These are phyloP conservation scores for Phylloscopus trochiloides DNA, from an alignment of 2,113 vertebrate genomes.

Conservation along the genomic window DNA sequence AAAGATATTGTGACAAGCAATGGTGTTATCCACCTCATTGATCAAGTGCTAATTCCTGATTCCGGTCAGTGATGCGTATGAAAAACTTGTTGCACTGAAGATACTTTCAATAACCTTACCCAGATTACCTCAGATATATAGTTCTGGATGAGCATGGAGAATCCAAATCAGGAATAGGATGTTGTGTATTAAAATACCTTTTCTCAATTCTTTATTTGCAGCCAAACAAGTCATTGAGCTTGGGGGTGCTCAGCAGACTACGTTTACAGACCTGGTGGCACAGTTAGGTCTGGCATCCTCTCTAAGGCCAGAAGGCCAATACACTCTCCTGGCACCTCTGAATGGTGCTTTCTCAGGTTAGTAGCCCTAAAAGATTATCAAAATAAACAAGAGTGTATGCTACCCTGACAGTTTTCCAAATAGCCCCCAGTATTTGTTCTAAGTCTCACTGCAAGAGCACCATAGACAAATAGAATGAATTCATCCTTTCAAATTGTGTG, in stretches of 20 bases:
- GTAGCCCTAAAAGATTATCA: conserved; percentile 3
- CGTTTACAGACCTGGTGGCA: conserved; percentile 86
- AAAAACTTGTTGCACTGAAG: not conserved
- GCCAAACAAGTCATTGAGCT: conserved; percentile 95
- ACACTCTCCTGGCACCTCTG: conserved; percentile 89
- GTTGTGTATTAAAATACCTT: not conserved
- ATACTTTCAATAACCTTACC: not conserved
- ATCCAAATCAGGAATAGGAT: not conserved
- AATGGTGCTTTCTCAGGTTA: conserved; percentile 89
- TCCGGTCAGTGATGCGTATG: conserved; percentile 80
- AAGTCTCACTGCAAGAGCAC: not conserved
- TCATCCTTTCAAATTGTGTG: not conserved
- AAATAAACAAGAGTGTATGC: not conserved
- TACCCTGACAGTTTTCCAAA: not conserved
- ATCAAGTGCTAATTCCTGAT: conserved; percentile 90
- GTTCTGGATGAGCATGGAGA: not conserved
- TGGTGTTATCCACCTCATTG: conserved; percentile 93
- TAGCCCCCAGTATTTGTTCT: not conserved
- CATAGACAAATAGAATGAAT: not conserved
- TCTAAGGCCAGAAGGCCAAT: conserved; percentile 82
- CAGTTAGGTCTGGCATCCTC: conserved; percentile 83
- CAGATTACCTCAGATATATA: not conserved
- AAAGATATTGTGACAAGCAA: conserved; percentile 96
- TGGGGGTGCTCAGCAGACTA: conserved; percentile 82
- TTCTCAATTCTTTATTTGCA: conserved; percentile 56